These are phyloP conservation scores for Thamnophis elegans DNA, from an alignment of 2,797 vertebrate genomes.

Conservation along the genomic window DNA sequence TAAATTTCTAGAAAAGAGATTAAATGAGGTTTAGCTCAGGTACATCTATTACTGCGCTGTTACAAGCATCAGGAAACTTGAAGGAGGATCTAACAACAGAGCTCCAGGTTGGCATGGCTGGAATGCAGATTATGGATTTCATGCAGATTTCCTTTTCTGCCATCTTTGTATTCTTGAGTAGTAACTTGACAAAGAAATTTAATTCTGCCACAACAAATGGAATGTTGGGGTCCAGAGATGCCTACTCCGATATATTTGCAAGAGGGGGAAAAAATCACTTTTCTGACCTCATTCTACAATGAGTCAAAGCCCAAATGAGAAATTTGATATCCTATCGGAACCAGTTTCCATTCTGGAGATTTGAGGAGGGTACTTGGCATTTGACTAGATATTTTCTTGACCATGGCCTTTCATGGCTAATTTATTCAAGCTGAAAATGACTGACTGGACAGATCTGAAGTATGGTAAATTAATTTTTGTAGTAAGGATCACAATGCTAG, in stretches of 20 bases:
- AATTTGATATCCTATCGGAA: neutral
- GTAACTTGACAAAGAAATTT: neutral
- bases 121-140: neutral
- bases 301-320: neutral
- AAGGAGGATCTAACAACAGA: neutral
- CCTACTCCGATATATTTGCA: neutral
- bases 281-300: neutral
- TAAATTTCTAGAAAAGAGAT: neutral
- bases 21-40: neutral
- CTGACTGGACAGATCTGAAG: neutral
- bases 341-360: neutral
- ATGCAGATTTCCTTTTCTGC: neutral
- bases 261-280: neutral
- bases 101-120: neutral
- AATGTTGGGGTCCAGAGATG: neutral
- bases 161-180: neutral
- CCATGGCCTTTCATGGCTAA: neutral
- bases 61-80: neutral
- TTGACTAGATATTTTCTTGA: neutral
- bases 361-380: neutral
- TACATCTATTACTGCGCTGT: rapidly evolving
- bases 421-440: neutral
- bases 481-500: neutral
- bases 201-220: neutral
- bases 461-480: neutral